Evolutionary conservation across 2,797 vertebrate species (phyloP).

Genomic region (Mormyrops attenuatus): DNA sequence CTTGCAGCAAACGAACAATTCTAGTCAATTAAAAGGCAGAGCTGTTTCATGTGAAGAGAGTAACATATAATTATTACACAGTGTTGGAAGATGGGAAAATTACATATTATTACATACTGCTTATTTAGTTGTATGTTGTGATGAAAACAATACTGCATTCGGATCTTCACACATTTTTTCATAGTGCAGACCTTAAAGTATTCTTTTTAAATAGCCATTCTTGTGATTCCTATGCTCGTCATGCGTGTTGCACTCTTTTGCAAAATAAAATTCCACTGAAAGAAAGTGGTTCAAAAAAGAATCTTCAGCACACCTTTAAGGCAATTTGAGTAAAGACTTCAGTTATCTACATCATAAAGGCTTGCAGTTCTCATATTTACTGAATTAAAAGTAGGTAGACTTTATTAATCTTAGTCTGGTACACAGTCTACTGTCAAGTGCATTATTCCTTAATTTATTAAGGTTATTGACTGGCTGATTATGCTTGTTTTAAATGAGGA

Average conservation of each 20-base stretch:
- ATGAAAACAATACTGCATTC: neutral
- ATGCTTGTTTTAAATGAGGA: neutral
- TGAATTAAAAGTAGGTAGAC: neutral
- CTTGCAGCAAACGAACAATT: neutral
- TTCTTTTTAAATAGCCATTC: neutral
- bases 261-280: neutral
- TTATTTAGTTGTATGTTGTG: neutral
- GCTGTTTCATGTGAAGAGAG: neutral
- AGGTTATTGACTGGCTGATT: neutral
- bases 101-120: neutral
- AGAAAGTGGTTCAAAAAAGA: neutral
- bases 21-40: neutral
- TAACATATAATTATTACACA: neutral
- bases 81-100: neutral
- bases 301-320: neutral
- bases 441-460: neutral
- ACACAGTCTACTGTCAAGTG: neutral
- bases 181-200: neutral
- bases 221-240: neutral
- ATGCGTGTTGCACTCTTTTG: neutral
- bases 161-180: neutral
- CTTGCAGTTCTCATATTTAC: neutral
- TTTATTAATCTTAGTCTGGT: neutral
- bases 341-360: neutral
- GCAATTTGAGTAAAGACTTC: neutral